phyloP scores from a whole-genome alignment of 2,113 vertebrate genomes.

The Xenus cinereus region DNA sequence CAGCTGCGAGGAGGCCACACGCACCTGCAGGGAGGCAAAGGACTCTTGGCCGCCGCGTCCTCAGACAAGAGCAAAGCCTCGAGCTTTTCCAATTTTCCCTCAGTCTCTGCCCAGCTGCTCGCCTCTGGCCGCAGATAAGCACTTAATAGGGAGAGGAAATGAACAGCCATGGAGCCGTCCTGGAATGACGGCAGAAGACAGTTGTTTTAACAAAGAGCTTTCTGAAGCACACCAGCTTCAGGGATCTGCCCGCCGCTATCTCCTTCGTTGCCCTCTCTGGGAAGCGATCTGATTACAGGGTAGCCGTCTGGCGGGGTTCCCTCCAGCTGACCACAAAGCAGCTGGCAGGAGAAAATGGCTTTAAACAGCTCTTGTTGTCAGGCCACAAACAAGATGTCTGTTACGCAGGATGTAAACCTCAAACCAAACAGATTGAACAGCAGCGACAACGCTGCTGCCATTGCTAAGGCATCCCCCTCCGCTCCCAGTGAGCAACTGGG shows the following conservation, averaged over 20 bases:
- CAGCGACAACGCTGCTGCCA: fast-evolving
- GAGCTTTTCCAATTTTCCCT: neutral
- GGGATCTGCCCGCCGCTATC: neutral
- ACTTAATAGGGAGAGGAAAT: slow-evolving; percentile 12
- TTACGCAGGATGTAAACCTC: neutral
- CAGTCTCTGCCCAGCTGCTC: neutral
- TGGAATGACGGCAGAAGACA: neutral
- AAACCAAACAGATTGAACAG: neutral
- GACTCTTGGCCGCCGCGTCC: neutral
- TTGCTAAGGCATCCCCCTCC: neutral
- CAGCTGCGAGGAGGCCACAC: neutral
- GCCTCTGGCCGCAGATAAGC: neutral
- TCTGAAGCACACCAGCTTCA: neutral
- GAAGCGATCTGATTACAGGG: neutral
- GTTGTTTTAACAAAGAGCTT: neutral
- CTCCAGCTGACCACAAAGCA: slow-evolving; percentile 11
- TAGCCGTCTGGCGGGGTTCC: neutral
- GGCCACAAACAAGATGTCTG: neutral
- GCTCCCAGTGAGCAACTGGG: fast-evolving
- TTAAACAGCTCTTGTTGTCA: neutral
- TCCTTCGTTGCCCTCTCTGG: neutral
- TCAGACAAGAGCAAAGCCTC: neutral
- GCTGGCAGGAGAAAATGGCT: neutral
- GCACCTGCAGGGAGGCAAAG: neutral
- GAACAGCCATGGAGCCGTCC: neutral